Evolutionary conservation across 2,113 vertebrate species (phyloP).

Genomic region (Cinclus cinclus): DNA sequence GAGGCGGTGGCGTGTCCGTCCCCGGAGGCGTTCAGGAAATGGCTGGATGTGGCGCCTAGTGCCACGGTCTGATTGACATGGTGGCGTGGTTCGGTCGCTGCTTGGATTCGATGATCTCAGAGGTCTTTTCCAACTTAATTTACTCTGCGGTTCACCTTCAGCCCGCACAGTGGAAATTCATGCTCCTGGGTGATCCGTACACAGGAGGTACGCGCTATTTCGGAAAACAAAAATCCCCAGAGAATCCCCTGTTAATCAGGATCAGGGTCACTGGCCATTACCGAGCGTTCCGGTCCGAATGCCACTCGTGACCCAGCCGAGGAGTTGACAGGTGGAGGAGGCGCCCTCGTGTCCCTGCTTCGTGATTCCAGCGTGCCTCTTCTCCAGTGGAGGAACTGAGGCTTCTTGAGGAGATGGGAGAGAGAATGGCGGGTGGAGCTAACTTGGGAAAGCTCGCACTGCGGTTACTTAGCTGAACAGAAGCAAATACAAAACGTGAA

Average conservation of each 20-base stretch:
- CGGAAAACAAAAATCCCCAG: accelerated
- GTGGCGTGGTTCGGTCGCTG: not conserved
- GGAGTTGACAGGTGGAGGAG: accelerated
- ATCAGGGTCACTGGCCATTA: accelerated
- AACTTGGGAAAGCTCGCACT: accelerated
- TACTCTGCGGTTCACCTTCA: not conserved
- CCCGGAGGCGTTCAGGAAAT: not conserved
- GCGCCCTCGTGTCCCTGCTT: accelerated
- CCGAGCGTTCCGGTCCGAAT: accelerated
- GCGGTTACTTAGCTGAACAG: accelerated
- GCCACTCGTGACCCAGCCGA: accelerated
- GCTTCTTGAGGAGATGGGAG: accelerated
- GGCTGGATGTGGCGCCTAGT: not conserved
- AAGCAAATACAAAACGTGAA: not conserved
- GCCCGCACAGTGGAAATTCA: accelerated
- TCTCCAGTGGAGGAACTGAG: accelerated
- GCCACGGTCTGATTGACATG: accelerated
- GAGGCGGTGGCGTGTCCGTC: not conserved
- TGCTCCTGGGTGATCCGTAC: accelerated
- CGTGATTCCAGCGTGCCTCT: accelerated
- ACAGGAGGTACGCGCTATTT: not conserved
- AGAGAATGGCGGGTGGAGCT: accelerated
- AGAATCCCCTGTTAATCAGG: accelerated
- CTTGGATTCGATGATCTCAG: not conserved
- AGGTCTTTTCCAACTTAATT: accelerated